These are phyloP conservation scores for Pollenia angustigena DNA, from an alignment of 2,888 invertebrate genomes.

Conservation along the genomic window DNA sequence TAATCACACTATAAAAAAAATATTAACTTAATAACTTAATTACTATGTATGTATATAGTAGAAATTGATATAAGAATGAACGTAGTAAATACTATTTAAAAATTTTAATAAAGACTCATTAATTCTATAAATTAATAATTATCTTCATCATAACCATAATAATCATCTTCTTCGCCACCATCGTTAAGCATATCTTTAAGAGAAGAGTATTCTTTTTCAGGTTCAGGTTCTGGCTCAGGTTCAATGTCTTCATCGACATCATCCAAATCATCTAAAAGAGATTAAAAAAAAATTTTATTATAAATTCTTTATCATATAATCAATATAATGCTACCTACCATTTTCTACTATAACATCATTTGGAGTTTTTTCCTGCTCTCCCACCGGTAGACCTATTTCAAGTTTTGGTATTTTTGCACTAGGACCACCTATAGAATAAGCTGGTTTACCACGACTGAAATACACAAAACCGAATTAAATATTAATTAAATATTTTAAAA, in stretches of 20 bases:
- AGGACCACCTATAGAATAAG: conserved; percentile 79
- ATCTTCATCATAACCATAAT: conserved; percentile 89
- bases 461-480: background rate
- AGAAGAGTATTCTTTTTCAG: conserved; percentile 85
- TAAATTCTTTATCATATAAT: too few relatives aligned
- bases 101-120: background rate
- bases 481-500: conserved; percentile 1
- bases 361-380: conserved; percentile 75
- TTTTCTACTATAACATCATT: conserved; percentile 77
- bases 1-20: conserved; percentile 46
- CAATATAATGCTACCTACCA: conserved; percentile 77
- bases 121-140: conserved; percentile 82
- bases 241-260: conserved; percentile 84
- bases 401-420: conserved; percentile 79
- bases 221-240: conserved; percentile 81
- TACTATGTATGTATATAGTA: too few relatives aligned
- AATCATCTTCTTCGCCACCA: conserved; percentile 88
- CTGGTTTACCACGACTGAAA: conserved; percentile 76
- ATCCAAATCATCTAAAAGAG: conserved; percentile 80
- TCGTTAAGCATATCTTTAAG: conserved; percentile 87
- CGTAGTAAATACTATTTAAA: background rate
- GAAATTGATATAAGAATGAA: background rate
- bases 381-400: conserved; percentile 79
- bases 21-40: background rate
- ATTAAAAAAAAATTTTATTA: background rate